Percentiles rank a stretch among this genome's conserved stretches.
Conservation (phyloP, 2,113 vertebrate genomes). For the Malurus alboscapulatus region DNA sequence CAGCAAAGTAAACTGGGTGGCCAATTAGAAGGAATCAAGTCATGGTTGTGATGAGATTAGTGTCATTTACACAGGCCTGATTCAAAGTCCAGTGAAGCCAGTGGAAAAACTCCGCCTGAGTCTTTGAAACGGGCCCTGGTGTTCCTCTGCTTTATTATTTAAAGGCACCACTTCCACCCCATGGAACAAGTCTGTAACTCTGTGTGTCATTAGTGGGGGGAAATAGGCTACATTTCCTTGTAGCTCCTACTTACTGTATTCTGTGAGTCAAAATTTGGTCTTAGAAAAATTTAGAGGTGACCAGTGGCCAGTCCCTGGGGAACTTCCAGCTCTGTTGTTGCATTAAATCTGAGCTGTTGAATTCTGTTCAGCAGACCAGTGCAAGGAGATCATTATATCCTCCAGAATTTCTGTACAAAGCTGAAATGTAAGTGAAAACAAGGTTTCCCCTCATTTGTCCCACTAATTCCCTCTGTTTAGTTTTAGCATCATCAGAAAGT, state of each 20-base stretch:
- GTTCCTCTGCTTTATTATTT: neutral
- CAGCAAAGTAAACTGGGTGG: slow-evolving; percentile 30
- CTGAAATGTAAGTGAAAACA: neutral
- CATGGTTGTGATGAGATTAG: slow-evolving; percentile 35
- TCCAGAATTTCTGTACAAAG: neutral
- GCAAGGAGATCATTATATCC: neutral
- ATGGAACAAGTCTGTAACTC: neutral
- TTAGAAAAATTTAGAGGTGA: neutral
- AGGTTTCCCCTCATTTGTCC: neutral
- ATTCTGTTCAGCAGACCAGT: neutral
- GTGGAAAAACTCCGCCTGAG: neutral
- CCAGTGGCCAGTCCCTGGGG: neutral
- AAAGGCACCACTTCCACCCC: neutral
- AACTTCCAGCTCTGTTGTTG: neutral
- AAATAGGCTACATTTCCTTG: neutral
- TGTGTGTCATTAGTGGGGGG: neutral
- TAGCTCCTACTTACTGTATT: neutral
- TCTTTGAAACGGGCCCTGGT: neutral
- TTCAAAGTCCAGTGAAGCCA: neutral
- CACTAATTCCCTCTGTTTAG: neutral
- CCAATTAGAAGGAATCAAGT: slow-evolving; percentile 57
- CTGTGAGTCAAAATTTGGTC: neutral
- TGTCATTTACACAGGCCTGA: neutral
- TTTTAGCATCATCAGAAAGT: neutral
- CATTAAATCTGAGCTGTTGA: neutral